Base-by-base conservation (phyloP, 1,140 invertebrate species). In the Pararge aegeria region DNA sequence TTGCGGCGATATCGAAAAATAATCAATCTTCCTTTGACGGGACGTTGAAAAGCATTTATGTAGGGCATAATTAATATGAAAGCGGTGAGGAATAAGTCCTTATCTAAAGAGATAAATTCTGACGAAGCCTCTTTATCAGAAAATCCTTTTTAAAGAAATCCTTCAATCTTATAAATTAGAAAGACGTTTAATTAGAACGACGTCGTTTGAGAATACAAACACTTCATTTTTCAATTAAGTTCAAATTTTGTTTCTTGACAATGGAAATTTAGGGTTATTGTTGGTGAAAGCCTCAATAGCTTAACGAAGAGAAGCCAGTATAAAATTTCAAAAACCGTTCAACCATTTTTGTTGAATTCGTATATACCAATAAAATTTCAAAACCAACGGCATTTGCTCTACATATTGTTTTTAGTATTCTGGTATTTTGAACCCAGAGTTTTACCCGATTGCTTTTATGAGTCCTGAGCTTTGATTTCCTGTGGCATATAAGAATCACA, bases 21-120 rank as follows among this genome's bases (percentile, higher is more conserved):
- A 44, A 59, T 52, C 49, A 52, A 59, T 59, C 56, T 44, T 59
- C 56, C 5, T 51, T 30, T 59, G 56, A 52, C 37, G 37, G 40
- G 24, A 37, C 44, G 44, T 56, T 56, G 42, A 50, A 49, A 50
- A 57, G 40, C 34, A 57, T 57, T 57, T 57, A 50, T 50, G 55
- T 38, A 18, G 46, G 21, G 55, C 34, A 51, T 52, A 59, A 59
- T 59, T 52, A 52, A 59, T 59, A 62, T 44, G 29, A 49, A 20
- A 49, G 20, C 46, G 24, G 46, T 49, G 18, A 49, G 46, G 21
- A 49, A 49, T 49, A 27, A 49, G 21, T 27, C 13, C 46, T 27
- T 49, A 49, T 49, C 46, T 15, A 49, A 21, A 9, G 46, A 49
- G 27, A 27, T 49, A 49, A 49, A 49, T 27, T 49, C 15, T 27